Percentiles rank a stretch among this genome's conserved stretches.
These are phyloP conservation scores for Plebejus melissa DNA, from an alignment of 2,888 invertebrate species.

Conservation along the genomic window DNA sequence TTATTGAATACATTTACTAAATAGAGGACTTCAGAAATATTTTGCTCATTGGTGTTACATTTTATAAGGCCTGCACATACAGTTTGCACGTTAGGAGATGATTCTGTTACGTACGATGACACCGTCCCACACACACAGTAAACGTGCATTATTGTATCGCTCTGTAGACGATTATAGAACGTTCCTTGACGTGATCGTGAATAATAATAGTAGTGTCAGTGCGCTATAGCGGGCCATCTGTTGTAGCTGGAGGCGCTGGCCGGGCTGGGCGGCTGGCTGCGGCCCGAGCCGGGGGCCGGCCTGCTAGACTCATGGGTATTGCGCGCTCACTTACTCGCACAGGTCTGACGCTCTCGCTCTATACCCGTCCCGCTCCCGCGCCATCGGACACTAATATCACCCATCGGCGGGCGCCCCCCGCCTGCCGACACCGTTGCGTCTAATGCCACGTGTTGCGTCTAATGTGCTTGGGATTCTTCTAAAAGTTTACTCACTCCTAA, in stretches of 20 bases:
- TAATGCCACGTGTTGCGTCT: conserved; percentile 20
- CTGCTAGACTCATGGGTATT: conserved; percentile 79
- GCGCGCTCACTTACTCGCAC: conserved; percentile 79
- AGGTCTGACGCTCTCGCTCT: conserved; percentile 68
- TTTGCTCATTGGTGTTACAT: background rate
- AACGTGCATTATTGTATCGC: background rate
- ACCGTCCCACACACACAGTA: background rate
- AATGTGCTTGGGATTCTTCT: conserved; percentile 21
- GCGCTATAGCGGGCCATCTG: conserved; percentile 48
- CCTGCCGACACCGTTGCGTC: conserved; percentile 4
- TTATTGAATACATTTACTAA: background rate
- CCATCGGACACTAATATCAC: conserved; percentile 30
- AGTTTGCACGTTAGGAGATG: background rate
- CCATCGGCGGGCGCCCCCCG: conserved; percentile 30
- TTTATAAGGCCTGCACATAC: conserved; percentile 1
- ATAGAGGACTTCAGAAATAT: background rate
- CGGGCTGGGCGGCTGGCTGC: conserved; percentile 74
- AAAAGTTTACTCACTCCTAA: background rate
- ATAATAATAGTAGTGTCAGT: background rate
- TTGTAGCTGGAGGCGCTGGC: conserved; percentile 79
- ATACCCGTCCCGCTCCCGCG: conserved; percentile 45
- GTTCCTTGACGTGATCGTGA: background rate
- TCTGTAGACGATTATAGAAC: background rate
- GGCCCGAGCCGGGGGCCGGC: conserved; percentile 69
- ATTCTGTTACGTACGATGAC: background rate